Evolutionary conservation across 2,113 vertebrate genomes (phyloP).

Genomic region (Neodon shergylaensis): DNA sequence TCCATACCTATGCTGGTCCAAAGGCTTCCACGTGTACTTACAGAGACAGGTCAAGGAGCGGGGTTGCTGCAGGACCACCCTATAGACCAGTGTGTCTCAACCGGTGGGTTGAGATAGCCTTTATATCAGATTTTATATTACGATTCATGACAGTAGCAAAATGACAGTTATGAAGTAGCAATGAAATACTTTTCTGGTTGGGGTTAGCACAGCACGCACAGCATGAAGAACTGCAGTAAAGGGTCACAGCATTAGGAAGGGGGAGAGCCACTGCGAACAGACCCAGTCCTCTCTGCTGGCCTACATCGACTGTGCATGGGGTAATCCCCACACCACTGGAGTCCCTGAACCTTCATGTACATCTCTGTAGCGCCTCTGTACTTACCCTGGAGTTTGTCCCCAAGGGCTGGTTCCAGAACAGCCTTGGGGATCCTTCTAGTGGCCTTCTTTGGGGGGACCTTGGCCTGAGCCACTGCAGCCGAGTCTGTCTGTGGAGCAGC

Average conservation of each 20-base stretch:
- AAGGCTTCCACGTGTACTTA: background rate
- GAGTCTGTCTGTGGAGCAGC: slow-evolving; percentile 81
- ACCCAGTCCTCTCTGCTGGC: background rate
- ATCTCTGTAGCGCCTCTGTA: background rate
- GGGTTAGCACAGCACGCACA: too few species aligned
- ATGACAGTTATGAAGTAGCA: background rate
- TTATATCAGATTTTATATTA: background rate
- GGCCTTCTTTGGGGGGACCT: slow-evolving; percentile 77
- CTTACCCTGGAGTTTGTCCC: slow-evolving; percentile 91
- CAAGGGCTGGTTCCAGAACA: slow-evolving; percentile 82
- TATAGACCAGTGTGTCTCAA: background rate
- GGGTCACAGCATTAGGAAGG: background rate
- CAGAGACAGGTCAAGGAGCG: background rate
- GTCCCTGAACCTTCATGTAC: background rate
- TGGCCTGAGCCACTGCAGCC: slow-evolving; percentile 71
- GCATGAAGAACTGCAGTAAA: background rate
- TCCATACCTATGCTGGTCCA: background rate
- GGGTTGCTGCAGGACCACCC: background rate
- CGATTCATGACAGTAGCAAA: background rate
- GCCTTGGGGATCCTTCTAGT: slow-evolving; percentile 85
- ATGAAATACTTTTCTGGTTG: background rate
- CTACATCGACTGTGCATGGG: background rate
- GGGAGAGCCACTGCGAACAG: background rate
- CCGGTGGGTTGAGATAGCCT: background rate
- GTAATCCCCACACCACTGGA: background rate